Evolutionary conservation across 2,113 vertebrate species (phyloP).

Genomic region (Cromileptes altivelis): DNA sequence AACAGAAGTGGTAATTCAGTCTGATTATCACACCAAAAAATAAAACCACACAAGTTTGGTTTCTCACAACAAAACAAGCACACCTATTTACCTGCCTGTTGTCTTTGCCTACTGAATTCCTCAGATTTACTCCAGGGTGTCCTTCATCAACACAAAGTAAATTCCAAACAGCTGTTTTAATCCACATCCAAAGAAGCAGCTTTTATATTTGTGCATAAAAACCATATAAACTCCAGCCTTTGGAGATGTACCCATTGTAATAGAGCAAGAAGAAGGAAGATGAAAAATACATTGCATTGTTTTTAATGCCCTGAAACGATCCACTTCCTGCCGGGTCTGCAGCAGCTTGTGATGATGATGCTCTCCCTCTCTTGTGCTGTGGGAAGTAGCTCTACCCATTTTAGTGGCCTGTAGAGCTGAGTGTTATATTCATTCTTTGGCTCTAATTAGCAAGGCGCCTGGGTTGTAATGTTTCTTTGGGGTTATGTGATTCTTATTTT

Average conservation of each 20-base stretch:
- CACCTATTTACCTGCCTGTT: not conserved
- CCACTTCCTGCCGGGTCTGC: not conserved
- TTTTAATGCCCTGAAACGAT: constrained; percentile 35
- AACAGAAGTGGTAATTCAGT: not conserved
- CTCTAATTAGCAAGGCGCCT: constrained; percentile 60
- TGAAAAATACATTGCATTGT: constrained; percentile 25
- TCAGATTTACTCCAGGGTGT: not conserved
- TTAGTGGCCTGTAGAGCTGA: constrained; percentile 25
- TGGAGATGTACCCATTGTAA: constrained; percentile 19
- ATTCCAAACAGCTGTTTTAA: not conserved
- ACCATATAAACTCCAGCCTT: not conserved
- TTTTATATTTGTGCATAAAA: constrained; percentile 39
- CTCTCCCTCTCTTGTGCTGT: constrained; percentile 25
- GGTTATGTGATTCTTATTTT: constrained; percentile 18
- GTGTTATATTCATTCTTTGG: constrained; percentile 38
- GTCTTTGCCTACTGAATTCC: not conserved
- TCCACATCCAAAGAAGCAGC: constrained; percentile 8
- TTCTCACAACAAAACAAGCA: not conserved
- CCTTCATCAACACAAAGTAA: not conserved
- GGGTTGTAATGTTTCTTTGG: constrained; percentile 38
- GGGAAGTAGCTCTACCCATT: constrained; percentile 50
- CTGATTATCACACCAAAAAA: not conserved
- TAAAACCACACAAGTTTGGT: not conserved
- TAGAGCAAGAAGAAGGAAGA: constrained; percentile 36
- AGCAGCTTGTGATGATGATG: constrained; percentile 7